Conservation (phyloP, 2,888 invertebrate genomes). For the Synergus gifuensis region DNA sequence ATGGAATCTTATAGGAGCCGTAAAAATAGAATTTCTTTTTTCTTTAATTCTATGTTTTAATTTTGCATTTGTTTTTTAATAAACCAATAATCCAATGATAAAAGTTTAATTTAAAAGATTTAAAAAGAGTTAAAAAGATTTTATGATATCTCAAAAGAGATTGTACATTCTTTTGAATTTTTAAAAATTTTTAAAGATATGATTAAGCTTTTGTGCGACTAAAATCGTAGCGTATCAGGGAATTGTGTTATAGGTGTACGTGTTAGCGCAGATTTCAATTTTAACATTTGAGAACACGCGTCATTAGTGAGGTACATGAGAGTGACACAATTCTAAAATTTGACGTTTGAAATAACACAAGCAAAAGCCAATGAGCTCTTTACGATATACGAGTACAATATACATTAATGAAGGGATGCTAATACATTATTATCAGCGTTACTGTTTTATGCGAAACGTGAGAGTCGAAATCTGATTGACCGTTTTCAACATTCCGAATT, state of each 20-base stretch:
- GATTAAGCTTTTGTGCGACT: too few species aligned
- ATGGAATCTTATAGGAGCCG: neutral
- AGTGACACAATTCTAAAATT: conserved; percentile 14
- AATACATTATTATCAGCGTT: neutral
- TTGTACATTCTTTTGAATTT: too few species aligned
- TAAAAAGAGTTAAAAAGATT: neutral
- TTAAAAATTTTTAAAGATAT: too few species aligned
- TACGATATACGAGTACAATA: too few species aligned
- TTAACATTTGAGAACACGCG: neutral
- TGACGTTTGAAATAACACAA: neutral
- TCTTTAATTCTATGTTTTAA: neutral
- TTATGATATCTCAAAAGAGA: neutral
- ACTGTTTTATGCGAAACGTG: neutral
- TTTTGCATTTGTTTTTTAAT: too few species aligned
- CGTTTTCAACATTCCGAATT: neutral
- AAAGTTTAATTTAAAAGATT: too few species aligned
- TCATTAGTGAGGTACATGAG: conserved; percentile 9
- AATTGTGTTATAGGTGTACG: neutral
- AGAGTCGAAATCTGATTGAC: neutral
- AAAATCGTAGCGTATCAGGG: neutral
- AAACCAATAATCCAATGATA: too few species aligned
- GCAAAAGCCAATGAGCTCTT: neutral
- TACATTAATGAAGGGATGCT: neutral
- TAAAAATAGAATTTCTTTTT: neutral
- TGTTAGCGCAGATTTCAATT: conserved; percentile 4